Evolutionary conservation across 2,888 invertebrate genomes (phyloP).

Genomic region (Hypsopygia costalis): DNA sequence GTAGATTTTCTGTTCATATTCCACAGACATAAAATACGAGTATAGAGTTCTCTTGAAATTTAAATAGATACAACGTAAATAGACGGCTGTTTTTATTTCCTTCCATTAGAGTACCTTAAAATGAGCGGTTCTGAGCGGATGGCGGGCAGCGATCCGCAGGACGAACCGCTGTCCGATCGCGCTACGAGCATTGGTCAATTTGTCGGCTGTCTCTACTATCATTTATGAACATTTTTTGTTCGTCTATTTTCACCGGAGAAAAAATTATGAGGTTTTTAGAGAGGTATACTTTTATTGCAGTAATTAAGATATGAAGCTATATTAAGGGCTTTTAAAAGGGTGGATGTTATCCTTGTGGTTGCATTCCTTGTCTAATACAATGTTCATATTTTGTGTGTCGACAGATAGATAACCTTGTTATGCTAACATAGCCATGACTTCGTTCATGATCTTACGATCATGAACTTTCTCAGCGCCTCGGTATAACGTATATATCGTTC

Average conservation of each 20-base stretch:
- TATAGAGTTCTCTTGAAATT: too few relatives aligned
- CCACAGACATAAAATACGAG: too few relatives aligned
- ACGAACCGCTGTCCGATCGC: too few relatives aligned
- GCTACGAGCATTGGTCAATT: constrained; percentile 59
- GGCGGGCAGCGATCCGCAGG: too few relatives aligned
- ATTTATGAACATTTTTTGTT: constrained; percentile 62
- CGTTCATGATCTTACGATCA: too few relatives aligned
- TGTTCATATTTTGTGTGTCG: constrained; percentile 33
- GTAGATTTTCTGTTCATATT: too few relatives aligned
- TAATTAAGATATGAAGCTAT: constrained; percentile 71
- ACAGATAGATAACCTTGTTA: constrained; percentile 12
- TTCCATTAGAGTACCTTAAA: too few relatives aligned
- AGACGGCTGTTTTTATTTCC: too few relatives aligned
- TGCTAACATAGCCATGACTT: neutral
- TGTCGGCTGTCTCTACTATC: constrained; percentile 50
- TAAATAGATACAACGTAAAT: too few relatives aligned
- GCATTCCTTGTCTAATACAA: constrained; percentile 33
- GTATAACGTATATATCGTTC: too few relatives aligned
- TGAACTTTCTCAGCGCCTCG: too few relatives aligned
- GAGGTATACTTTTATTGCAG: constrained; percentile 69
- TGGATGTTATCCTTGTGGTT: constrained; percentile 35
- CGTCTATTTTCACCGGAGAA: constrained; percentile 55
- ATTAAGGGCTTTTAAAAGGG: constrained; percentile 63
- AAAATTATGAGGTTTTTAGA: constrained; percentile 65
- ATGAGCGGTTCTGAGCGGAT: too few relatives aligned